phyloP scores from a whole-genome alignment of 1,140 invertebrate species.

The Drosophila punjabiensis region DNA sequence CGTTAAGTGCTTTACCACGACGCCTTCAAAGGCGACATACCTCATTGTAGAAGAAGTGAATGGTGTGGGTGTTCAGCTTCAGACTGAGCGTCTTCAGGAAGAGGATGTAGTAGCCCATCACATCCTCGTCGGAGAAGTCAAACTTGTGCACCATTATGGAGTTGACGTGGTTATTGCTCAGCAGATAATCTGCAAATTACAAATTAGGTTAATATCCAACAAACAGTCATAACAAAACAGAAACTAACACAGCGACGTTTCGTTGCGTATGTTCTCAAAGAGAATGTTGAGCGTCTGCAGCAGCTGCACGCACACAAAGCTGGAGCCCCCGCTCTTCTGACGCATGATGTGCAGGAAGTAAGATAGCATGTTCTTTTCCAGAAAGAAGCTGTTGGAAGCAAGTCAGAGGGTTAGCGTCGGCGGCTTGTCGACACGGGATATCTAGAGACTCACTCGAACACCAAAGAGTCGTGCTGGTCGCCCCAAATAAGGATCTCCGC shows the following conservation, averaged over 20 bases:
- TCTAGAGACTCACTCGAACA: conserved; percentile 96
- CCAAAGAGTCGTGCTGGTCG: conserved; percentile 99
- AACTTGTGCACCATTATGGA: conserved; percentile 99
- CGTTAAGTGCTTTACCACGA: background rate
- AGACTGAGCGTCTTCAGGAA: conserved; percentile 99
- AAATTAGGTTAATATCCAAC: background rate
- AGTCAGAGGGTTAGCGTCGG: conserved; percentile 6
- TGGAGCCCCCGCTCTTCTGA: conserved; percentile 96
- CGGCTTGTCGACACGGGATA: background rate
- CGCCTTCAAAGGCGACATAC: conserved; percentile 31
- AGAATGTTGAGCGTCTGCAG: conserved; percentile 99
- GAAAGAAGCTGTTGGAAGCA: conserved; percentile 93
- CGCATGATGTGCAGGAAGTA: conserved; percentile 99
- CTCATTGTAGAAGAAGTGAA: conserved; percentile 99
- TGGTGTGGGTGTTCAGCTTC: conserved; percentile 99
- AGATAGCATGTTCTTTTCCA: conserved; percentile 99
- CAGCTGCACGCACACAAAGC: conserved; percentile 98
- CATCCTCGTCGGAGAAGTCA: conserved; percentile 99
- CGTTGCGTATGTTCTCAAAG: conserved; percentile 99
- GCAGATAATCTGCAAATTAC: conserved; percentile 95
- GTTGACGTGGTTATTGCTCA: conserved; percentile 99
- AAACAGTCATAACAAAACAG: too few relatives aligned
- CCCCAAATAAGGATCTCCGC: conserved; percentile 99
- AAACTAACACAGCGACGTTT: conserved; percentile 98
- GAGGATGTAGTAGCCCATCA: conserved; percentile 99